A percentile compares a stretch with the other conserved stretches of the same genome.
These are phyloP conservation scores for Cyphomyrus discorhynchus DNA, from an alignment of 2,113 vertebrate species.

Conservation along the genomic window DNA sequence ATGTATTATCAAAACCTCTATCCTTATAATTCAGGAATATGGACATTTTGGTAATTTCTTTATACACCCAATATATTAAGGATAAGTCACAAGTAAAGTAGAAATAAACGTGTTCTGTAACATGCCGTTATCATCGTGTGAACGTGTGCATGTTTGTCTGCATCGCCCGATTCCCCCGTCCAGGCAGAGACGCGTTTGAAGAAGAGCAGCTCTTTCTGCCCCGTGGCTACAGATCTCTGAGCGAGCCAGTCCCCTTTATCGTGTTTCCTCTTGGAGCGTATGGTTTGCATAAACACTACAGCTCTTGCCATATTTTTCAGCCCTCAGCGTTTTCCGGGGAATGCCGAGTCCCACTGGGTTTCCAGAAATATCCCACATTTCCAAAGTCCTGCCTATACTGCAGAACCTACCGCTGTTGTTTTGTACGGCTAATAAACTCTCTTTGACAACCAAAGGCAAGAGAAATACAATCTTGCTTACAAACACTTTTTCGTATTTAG, in stretches of 20 bases:
- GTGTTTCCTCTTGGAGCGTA: slow-evolving; percentile 43
- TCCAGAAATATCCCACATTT: slow-evolving; percentile 62
- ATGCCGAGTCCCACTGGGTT: slow-evolving; percentile 47
- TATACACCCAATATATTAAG: neutral
- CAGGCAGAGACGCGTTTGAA: neutral
- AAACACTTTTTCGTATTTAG: slow-evolving; percentile 31
- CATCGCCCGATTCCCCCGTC: neutral
- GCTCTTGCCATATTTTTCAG: slow-evolving; percentile 57
- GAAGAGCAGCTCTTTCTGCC: neutral
- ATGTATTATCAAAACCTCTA: slow-evolving; percentile 36
- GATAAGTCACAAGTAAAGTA: neutral
- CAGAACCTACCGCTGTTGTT: slow-evolving; percentile 52
- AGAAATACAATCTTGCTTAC: slow-evolving; percentile 29
- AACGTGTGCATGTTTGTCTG: neutral
- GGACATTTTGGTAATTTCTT: slow-evolving; percentile 45
- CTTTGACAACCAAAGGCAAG: slow-evolving; percentile 23
- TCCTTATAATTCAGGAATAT: slow-evolving; percentile 42
- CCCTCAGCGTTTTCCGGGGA: slow-evolving; percentile 65
- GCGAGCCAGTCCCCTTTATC: slow-evolving; percentile 37
- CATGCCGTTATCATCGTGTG: too few relatives aligned
- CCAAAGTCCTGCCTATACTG: slow-evolving; percentile 40
- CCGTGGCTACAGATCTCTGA: slow-evolving; percentile 35
- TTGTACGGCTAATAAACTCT: slow-evolving; percentile 47
- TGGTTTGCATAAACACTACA: slow-evolving; percentile 58
- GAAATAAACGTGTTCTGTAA: neutral